These are phyloP conservation scores for Poecile montanus DNA, from an alignment of 2,797 vertebrate genomes.

Conservation along the genomic window DNA sequence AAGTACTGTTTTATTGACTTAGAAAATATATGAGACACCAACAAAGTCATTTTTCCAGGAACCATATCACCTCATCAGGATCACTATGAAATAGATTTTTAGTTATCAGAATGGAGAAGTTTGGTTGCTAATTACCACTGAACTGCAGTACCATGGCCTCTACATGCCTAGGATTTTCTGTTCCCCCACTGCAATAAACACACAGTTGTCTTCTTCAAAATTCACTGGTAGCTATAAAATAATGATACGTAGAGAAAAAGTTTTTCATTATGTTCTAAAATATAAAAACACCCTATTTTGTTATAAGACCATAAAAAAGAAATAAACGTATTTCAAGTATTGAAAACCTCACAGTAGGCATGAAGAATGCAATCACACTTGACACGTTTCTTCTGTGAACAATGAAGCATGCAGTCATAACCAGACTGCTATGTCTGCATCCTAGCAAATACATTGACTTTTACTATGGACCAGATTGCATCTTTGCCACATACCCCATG, in stretches of 20 bases:
- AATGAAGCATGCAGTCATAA: conserved; percentile 41
- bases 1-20: background rate
- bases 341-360: background rate
- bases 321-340: background rate
- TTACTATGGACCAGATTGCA: conserved; percentile 47
- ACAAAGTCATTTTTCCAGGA: background rate
- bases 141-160: background rate
- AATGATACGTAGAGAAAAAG: background rate
- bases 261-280: background rate
- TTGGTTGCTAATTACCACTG: background rate
- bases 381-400: conserved; percentile 1
- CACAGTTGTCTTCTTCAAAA: background rate
- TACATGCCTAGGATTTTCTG: background rate
- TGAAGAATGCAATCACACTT: conserved; percentile 24
- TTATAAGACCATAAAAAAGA: background rate
- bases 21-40: background rate
- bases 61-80: background rate
- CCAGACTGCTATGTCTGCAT: conserved; percentile 28
- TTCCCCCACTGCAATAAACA: background rate
- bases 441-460: conserved; percentile 4
- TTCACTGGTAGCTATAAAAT: background rate
- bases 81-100: background rate
- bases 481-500: conserved; percentile 32
- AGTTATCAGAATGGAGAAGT: background rate
- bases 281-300: background rate